A percentile compares a stretch with the other conserved stretches of the same genome.
Evolutionary conservation across 2,797 vertebrate species (phyloP).

Genomic region (Gouania willdenowi): DNA sequence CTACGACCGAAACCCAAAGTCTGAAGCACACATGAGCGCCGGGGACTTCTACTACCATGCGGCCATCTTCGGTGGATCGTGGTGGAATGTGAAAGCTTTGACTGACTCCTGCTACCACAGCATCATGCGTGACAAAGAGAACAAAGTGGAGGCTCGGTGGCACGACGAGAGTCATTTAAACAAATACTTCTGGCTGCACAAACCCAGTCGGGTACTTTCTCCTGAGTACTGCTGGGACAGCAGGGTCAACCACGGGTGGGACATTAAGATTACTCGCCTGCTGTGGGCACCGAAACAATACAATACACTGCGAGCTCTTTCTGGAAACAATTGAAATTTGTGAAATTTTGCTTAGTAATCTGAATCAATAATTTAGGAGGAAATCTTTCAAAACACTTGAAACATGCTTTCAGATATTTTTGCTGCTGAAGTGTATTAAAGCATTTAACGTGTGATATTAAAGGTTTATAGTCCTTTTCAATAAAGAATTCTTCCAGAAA

Average conservation of each 20-base stretch:
- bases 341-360: too few relatives aligned
- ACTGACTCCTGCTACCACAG: slow-evolving; percentile 49
- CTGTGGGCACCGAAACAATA: slow-evolving; percentile 73
- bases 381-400: too few relatives aligned
- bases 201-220: slow-evolving; percentile 68
- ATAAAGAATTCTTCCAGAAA: too few relatives aligned
- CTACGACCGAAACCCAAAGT: slow-evolving; percentile 63
- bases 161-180: slow-evolving; percentile 76
- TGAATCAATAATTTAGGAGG: too few relatives aligned
- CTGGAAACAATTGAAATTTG: too few relatives aligned
- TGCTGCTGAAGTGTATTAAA: too few relatives aligned
- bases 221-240: slow-evolving; percentile 74
- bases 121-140: slow-evolving; percentile 66
- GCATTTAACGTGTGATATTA: too few relatives aligned
- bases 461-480: too few relatives aligned
- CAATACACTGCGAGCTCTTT: slow-evolving; percentile 15
- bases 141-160: slow-evolving; percentile 68
- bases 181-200: slow-evolving; percentile 68
- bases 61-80: slow-evolving; percentile 70
- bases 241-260: slow-evolving; percentile 22
- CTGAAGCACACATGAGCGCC: slow-evolving; percentile 53
- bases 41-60: slow-evolving; percentile 76
- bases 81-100: slow-evolving; percentile 50
- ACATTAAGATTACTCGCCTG: slow-evolving; percentile 57
- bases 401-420: too few relatives aligned